phyloP scores from a whole-genome alignment of 2,888 invertebrate species.

The Tolmerus cingulatus region DNA sequence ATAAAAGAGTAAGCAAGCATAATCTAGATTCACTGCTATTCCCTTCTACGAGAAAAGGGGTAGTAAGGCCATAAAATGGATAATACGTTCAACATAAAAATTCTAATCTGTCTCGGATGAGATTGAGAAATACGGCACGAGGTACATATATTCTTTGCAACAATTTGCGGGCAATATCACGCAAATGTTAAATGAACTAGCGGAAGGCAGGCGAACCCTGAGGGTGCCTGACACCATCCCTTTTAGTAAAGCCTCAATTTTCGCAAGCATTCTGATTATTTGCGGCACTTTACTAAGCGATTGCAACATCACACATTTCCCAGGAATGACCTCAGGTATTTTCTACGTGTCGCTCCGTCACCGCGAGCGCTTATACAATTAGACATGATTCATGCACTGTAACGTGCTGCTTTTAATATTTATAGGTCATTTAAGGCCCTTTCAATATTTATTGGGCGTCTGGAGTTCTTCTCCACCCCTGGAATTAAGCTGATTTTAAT shows the following conservation, averaged over 20 bases:
- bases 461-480: not conserved
- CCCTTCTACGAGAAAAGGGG: not conserved
- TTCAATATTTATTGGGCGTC: not conserved
- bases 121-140: not conserved
- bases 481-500: not conserved
- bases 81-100: not conserved
- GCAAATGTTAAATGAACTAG: not conserved
- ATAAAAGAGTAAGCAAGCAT: slow-evolving; percentile 1
- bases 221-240: not conserved
- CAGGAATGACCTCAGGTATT: not conserved
- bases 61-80: not conserved
- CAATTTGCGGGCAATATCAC: not conserved
- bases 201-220: not conserved
- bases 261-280: not conserved
- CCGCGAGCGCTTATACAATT: not conserved
- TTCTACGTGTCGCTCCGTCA: not conserved
- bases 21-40: not conserved
- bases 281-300: not conserved
- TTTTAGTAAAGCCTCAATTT: not conserved
- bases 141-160: not conserved
- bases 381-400: not conserved
- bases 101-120: not conserved
- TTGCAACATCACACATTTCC: not conserved
- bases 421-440: not conserved
- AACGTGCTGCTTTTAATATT: not conserved